Base-by-base conservation (phyloP, 2,888 invertebrate genomes). In the Pristionchus exspectatus region DNA sequence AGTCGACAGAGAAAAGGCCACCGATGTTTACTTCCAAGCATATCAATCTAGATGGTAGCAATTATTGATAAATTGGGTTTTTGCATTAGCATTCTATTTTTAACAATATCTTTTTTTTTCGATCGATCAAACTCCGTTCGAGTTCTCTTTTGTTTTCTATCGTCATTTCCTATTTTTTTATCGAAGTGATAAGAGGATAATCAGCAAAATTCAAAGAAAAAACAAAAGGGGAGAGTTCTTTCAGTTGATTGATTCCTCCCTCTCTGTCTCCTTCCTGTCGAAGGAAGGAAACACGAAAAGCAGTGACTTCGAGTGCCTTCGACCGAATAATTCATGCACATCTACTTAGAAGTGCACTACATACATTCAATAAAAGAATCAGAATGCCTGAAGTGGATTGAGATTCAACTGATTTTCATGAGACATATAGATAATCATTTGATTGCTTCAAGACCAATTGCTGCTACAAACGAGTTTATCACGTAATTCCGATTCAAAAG, bases 261-360 rank as follows among this genome's bases (percentile, higher is more conserved):
- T 24, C 84, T 16, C 50, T 10, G 16, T 30, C 56, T 33, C 4
- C 27, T 84, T 84, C 59, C 84, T 85, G 85, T 85, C 21, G 50
- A 18, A 50, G 27, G 77, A 81, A 81, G 77, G 50, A 21, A 18
- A 74, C 33, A 74, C 72, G 72, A 81, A 81, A 81, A 81, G 77
- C 72, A 81, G 77, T 81, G 72, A 81, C n/a, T n/a, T n/a, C n/a
- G n/a, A 81, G 77, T 81, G 77, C 77, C 77, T 81, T 81, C n/a
- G 50, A 81, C 50, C 44, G 38, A 44, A 18, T n/a, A 44, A 50
- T 81, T n/a, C 27, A 16, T 74, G 38, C 74, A 38, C 38, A 5
- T 0, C 21, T 74, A 5, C 33, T 21, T 38, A 12, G 3, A 33
- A 74, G 38, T 81, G 38, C 74, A 74, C 38, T 72, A 21, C 72